Evolutionary conservation across 2,113 vertebrate genomes (phyloP), one percentile per base, ranked within the genome.

Genomic region (Epinephelus fuscoguttatus): DNA sequence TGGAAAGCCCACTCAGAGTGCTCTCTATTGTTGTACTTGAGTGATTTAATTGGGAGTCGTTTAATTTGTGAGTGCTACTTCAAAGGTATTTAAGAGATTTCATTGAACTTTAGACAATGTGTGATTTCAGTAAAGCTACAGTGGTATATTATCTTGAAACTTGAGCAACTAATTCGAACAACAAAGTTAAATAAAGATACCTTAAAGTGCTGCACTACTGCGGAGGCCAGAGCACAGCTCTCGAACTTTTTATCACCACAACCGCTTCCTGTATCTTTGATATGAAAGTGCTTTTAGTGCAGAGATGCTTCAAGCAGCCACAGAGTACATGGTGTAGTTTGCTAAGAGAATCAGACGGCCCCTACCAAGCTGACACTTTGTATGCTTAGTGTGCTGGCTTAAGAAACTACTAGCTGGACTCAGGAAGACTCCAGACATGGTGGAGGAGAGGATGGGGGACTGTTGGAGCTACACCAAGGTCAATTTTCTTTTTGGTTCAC

Each of bases 391-490:
- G 49, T 30, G 82, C 52, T 1, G 4, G 27, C 25, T 8, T 59
- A 13, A 33, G 14, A 59, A 45, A 3, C 21, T 33, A 2, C 33
- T 40, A 49, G 49, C 68, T 33, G 66, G 71, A 68, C 30, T 49
- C 17, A 25, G 21, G 61, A 42, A 57, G 71, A 82, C 57, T 69
- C 27, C 74, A 84, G 93, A 89, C 59, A 95, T 95, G 94, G 75
- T 93, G 4, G 95, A 95, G 56, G 94, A 94, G 74, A 95, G 83
- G 88, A 96, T 96, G 95, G 95, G 95, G 30, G 75, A 62, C 67
- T 96, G 95, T 82, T 95, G 92, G 93, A 95, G 93, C 84, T 1
- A 74, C 68, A 94, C 80, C 40, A 95, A 95, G 94, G 95, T 95
- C 0, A 19, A 74, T 42, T 73, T 49, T 53, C 9, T 37, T 37